A percentile compares a stretch with the other conserved stretches of the same genome.
Evolutionary conservation across 2,888 invertebrate species (phyloP).

Genomic region (Reticulitermes lucifugus): DNA sequence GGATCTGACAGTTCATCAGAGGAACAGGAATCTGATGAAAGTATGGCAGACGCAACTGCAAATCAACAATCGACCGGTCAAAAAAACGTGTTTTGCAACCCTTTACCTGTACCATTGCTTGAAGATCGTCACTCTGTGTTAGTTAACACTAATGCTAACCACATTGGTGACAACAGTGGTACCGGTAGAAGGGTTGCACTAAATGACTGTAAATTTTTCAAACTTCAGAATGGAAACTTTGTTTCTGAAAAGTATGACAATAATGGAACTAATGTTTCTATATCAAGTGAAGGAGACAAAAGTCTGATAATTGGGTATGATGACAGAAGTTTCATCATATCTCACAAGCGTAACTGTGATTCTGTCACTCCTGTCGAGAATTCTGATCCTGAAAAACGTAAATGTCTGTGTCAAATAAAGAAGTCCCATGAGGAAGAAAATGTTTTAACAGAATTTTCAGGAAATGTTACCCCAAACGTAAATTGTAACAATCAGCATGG

Average conservation of each 20-base stretch:
- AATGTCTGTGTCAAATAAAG: neutral
- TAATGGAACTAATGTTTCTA: slow-evolving; percentile 6
- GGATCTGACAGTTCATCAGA: slow-evolving; percentile 54
- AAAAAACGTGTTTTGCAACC: slow-evolving; percentile 70
- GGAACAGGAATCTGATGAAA: slow-evolving; percentile 46
- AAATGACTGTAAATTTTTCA: neutral
- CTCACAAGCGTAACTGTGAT: neutral
- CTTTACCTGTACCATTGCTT: slow-evolving; percentile 68
- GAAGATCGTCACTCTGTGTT: slow-evolving; percentile 56
- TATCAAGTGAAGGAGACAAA: slow-evolving; percentile 1
- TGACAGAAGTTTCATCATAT: neutral
- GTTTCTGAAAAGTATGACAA: neutral
- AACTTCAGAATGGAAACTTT: neutral
- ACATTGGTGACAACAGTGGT: slow-evolving; percentile 31
- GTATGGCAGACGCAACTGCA: slow-evolving; percentile 57
- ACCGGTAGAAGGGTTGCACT: slow-evolving; percentile 52
- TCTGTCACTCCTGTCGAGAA: neutral
- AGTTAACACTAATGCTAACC: slow-evolving; percentile 12
- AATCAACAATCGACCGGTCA: slow-evolving; percentile 57
- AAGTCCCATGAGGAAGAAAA: neutral
- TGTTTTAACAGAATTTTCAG: neutral
- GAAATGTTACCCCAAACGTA: neutral
- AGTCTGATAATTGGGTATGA: neutral
- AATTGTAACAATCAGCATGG: neutral
- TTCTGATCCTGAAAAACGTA: neutral